phyloP scores from a whole-genome alignment of 2,113 vertebrate genomes.

The Equus quagga region DNA sequence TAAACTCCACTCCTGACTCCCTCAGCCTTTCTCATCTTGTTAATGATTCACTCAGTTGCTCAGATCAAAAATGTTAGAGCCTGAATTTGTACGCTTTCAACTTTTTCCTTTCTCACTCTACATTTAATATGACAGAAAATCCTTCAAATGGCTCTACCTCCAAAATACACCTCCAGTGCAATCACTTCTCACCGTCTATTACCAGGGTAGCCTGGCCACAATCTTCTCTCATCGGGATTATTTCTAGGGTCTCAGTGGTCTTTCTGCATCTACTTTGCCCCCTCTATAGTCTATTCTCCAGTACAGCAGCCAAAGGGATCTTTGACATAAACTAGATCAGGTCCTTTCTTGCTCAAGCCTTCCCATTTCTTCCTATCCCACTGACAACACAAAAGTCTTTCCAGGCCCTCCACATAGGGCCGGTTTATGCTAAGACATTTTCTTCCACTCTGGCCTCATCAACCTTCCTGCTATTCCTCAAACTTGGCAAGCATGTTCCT shows the following conservation, averaged over 20 bases:
- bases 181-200: neutral
- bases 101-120: neutral
- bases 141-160: neutral
- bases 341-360: neutral
- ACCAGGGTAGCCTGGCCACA: no score
- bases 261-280: neutral
- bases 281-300: neutral
- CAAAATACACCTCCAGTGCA: neutral
- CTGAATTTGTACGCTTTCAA: neutral
- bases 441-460: neutral
- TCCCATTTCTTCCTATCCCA: neutral
- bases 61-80: neutral
- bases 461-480: neutral
- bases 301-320: neutral
- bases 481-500: neutral
- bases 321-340: neutral
- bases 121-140: neutral
- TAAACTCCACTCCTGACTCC: neutral
- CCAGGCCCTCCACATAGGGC: neutral
- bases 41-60: neutral
- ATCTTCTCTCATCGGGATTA: no score
- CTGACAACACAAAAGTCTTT: neutral
- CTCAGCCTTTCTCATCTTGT: neutral
- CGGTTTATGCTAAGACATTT: neutral
- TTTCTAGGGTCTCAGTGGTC: no score